Conservation (phyloP, 2,797 vertebrate species). For the Cossypha caffra region DNA sequence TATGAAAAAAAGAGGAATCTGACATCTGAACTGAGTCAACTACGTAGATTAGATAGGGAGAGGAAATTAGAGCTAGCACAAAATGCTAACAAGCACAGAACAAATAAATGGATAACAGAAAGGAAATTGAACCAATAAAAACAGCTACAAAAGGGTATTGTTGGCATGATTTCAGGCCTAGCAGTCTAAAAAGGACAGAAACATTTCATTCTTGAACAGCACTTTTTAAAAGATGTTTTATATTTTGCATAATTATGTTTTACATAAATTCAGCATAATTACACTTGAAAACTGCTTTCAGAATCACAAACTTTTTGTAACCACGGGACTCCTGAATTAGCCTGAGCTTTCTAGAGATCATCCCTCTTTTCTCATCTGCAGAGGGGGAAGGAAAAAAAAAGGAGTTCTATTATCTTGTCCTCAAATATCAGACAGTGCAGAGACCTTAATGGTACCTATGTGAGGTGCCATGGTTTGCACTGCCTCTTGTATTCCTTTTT, state of each 20-base stretch:
- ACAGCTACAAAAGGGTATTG: conserved; percentile 59
- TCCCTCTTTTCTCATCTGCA: neutral
- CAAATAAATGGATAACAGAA: conserved; percentile 71
- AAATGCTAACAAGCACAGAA: conserved; percentile 69
- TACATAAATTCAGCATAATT: conserved; percentile 38
- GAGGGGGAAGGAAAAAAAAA: neutral
- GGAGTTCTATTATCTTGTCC: neutral
- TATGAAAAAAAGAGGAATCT: neutral
- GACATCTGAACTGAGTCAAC: conserved; percentile 35
- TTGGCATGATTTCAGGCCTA: conserved; percentile 67
- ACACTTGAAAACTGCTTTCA: conserved; percentile 63
- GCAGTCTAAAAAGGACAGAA: conserved; percentile 66
- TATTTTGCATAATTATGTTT: neutral
- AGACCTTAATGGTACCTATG: neutral
- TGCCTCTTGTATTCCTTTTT: neutral
- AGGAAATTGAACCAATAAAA: conserved; percentile 71
- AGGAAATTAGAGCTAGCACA: conserved; percentile 68
- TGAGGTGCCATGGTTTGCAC: neutral
- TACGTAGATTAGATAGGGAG: conserved; percentile 50
- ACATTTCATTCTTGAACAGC: conserved; percentile 62
- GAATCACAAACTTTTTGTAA: neutral
- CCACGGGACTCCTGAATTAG: neutral
- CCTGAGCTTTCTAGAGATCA: neutral
- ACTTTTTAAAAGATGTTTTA: conserved; percentile 69
- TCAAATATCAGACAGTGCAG: neutral